Evolutionary conservation across 2,797 vertebrate genomes (phyloP), one percentile per base, ranked within the genome.

Genomic region (Bovichtus diacanthus): DNA sequence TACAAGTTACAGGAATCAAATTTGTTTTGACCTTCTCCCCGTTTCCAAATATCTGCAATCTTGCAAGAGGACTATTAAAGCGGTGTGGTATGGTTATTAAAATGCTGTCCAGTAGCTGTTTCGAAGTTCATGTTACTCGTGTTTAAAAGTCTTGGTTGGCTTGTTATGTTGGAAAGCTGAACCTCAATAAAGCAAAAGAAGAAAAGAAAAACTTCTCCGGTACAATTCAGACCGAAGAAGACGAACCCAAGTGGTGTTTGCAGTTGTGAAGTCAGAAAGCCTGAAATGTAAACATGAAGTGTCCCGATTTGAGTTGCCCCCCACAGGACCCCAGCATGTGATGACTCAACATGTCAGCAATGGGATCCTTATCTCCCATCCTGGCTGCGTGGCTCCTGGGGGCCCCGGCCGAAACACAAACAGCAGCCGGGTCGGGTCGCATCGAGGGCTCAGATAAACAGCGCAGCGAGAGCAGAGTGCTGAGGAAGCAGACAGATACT

Each of bases 321-420:
- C 53, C 4, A 5, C 25, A 15, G 60, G 59, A 75, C 66, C 81
- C 72, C 78, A 44, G 67, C 78, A 16, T 72, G 83, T 82, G 90
- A 89, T 90, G 87, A 90, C 80, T 89, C 75, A 79, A 58, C 81
- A 56, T 72, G 81, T 85, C 83, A 83, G 90, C 80, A 54, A 68
- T 64, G 81, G 81, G 87, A 89, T 67, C 73, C 86, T 93, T 90
- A 90, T 93, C 89, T 86, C 76, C 70, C 64, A 70, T 86, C 84
- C 89, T 74, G 88, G 46, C 87, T 49, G 65, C 4, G 36, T 13
- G 73, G 84, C 81, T 87, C 77, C 68, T 62, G 62, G 81, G 83
- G 81, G 69, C 67, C 63, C 43, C 6, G 13, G 44, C 68, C 76
- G 83, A 81, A 90, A 88, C 41, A 89, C 80, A 87, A 86, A 85